Base-by-base conservation (phyloP, 1,140 invertebrate species). In the Antheraea mylitta region DNA sequence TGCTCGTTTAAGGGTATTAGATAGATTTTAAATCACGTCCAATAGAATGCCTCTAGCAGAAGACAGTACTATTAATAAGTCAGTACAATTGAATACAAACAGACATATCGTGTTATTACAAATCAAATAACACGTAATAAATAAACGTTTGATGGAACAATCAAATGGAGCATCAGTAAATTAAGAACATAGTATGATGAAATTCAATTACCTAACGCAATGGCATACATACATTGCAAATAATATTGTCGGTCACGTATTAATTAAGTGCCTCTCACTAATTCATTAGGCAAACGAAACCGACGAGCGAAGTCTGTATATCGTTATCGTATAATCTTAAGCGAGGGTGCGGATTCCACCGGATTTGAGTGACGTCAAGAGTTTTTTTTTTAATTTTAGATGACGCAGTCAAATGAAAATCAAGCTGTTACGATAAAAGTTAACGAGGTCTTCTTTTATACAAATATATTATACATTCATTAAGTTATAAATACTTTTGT, bases 261-360 rank as follows among this genome's bases (percentile, higher is more conserved):
- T 53, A 53, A 53, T 53, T 53, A 53, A 53, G 45, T 13, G 13
- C 10, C 45, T 16, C 38, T 53, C 16, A 16, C 45, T 16, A 53
- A 53, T 16, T 53, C 10, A 53, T 53, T 53, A 53, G 45, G 45
- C 45, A 53, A 53, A 53, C 45, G 45, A 53, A 53, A 53, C 45
- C 45, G 16, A n/a, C 45, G 45, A 13, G 6, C 45, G 45, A 53
- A 0, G 45, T 53, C 16, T 53, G 45, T 53, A 16, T 53, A 6
- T 53, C 45, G 16, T 53, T 53, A 53, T 53, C 45, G 16, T n/a
- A 6, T 53, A 53, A 53, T 53, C 11, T 53, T 53, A 53, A 53
- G 5, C 5, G 16, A 53, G 10, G 11, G 45, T 2, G 45, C 45
- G 45, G 16, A 53, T 6, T 16, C 0, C 7, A 5, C 11, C 5